Evolutionary conservation across 2,888 invertebrate species (phyloP), one percentile per base, ranked within the genome.

Genomic region (Margaritifera margaritifera): DNA sequence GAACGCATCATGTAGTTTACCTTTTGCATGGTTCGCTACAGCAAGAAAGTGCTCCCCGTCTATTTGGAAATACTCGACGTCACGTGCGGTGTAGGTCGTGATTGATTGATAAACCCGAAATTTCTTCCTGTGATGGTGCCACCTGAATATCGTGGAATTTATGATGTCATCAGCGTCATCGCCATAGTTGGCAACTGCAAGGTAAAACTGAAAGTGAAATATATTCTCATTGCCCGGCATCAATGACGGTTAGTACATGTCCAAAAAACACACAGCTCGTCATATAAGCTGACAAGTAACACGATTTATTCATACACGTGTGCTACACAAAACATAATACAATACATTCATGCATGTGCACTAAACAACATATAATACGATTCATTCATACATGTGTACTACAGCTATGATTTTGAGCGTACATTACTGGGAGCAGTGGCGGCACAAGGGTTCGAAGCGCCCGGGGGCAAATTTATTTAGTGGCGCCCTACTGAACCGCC

Each of bases 131-230:
- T 80, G 75, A 60, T 79, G 74, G 70, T 81, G 81, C 89, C 89
- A 89, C 68, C 81, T 80, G 74, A 79, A 89, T 66, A 89, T 83
- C 51, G 86, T 83, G 2, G 87, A 87, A 71, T 85, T 86, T 15
- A 84, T 79, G 18, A 77, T 71, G 24, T 72, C 70, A 24, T 76
- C 75, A 8, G 80, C 72, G 53, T 78, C 75, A 31, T 72, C 75
- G 8, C 88, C 88, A 65, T 84, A 86, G 74, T 88, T 89, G 22
- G 88, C 88, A 62, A 88, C 88, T 78, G 87, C 88, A 78, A 89
- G 86, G 84, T 85, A 89, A 83, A 84, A 86, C 89, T 89, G 85
- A 75, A 80, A 81, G 60, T 68, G 22, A 72, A 74, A 70, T 59
- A 71, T 42, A 42, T 42, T 42, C 42, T 42, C 42, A 42, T 42